Evolutionary conservation across 2,888 invertebrate genomes (phyloP).

Genomic region (Schizotus pectinicornis): DNA sequence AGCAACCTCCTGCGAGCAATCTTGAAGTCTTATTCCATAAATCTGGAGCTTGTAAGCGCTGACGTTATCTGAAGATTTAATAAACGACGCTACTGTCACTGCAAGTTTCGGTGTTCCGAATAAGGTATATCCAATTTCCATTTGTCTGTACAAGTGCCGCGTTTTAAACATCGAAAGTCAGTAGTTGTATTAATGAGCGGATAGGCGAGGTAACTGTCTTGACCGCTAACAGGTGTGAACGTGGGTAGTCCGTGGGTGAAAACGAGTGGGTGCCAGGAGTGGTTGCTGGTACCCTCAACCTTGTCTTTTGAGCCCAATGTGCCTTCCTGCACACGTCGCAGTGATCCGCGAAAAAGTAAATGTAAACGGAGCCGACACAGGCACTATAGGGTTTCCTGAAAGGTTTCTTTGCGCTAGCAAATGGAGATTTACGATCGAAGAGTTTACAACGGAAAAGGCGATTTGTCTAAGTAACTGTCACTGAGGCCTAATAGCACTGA

Average conservation of each 20-base stretch:
- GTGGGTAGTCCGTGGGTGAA: conserved; percentile 40
- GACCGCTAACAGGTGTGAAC: conserved; percentile 44
- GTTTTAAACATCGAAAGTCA: conserved; percentile 20
- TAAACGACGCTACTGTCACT: conserved; percentile 19
- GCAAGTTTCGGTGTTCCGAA: conserved; percentile 14
- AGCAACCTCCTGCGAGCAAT: not conserved
- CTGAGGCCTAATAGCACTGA: no score
- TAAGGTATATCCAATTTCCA: conserved; percentile 32
- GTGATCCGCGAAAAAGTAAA: no score
- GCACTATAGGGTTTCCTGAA: no score
- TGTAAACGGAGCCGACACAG: no score
- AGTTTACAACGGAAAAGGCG: no score
- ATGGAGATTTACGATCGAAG: no score
- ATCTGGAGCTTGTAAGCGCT: conserved; percentile 4
- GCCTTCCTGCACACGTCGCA: no score
- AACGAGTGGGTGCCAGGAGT: conserved; percentile 32
- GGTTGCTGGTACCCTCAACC: conserved; percentile 21
- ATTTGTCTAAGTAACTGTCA: no score
- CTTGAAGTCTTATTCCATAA: conserved; percentile 2
- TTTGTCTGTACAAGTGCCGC: conserved; percentile 24
- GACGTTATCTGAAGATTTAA: not conserved
- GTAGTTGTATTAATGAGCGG: conserved; percentile 38
- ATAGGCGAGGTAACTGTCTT: conserved; percentile 39
- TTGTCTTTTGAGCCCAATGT: no score
- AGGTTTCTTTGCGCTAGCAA: no score